Conservation (phyloP, 2,797 vertebrate species). For the Molossus alvarezi region DNA sequence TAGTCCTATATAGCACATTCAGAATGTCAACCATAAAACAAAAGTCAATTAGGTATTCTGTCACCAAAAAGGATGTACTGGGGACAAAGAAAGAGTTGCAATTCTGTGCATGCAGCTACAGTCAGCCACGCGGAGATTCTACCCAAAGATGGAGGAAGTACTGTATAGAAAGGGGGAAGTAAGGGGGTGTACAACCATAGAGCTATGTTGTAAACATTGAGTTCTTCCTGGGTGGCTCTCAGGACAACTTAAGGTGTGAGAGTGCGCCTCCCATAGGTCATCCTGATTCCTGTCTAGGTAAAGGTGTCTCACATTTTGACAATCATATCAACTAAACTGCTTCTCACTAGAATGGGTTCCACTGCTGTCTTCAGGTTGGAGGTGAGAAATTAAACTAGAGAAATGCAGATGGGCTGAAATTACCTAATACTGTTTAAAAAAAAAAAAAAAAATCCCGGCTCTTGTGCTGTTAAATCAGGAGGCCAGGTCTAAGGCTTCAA, state of each 20-base stretch:
- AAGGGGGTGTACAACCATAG: too few relatives aligned
- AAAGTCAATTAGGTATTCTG: background rate
- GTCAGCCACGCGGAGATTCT: background rate
- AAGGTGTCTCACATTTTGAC: background rate
- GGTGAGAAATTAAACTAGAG: slow-evolving; percentile 24
- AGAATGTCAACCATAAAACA: background rate
- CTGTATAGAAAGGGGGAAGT: background rate
- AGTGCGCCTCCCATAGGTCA: background rate
- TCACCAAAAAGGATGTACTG: background rate
- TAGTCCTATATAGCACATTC: background rate
- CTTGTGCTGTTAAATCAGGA: background rate
- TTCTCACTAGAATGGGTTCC: slow-evolving; percentile 4
- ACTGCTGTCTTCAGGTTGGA: background rate
- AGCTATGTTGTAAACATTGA: too few relatives aligned
- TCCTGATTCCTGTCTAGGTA: background rate
- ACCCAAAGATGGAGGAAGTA: background rate
- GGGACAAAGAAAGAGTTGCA: background rate
- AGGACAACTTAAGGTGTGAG: background rate
- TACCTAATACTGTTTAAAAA: background rate
- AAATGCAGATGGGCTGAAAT: background rate
- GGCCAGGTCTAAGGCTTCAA: background rate
- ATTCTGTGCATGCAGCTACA: background rate
- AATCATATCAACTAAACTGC: background rate
- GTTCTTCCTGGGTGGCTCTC: background rate
- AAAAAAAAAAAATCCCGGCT: background rate